Evolutionary conservation across 2,797 vertebrate species (phyloP).

Genomic region (Hapalemur alaotrensis): DNA sequence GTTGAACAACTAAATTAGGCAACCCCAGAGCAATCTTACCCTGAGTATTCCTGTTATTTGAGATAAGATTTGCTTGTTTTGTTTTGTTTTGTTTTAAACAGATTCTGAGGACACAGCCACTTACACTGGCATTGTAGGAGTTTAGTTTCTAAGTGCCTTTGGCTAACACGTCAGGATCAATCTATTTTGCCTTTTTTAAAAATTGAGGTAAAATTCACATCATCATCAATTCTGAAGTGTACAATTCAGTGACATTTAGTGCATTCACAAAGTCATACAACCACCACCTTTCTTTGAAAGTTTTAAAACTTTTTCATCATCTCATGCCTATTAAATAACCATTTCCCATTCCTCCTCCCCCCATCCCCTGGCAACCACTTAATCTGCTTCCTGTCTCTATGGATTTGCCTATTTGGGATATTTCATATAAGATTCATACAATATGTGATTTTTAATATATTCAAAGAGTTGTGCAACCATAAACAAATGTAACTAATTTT

Average conservation of each 20-base stretch:
- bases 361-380: background rate
- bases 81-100: background rate
- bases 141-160: constrained; percentile 4
- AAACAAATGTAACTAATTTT: no score
- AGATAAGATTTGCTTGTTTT: background rate
- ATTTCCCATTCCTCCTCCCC: background rate
- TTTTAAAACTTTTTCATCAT: background rate
- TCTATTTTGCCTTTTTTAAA: background rate
- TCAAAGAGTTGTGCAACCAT: no score
- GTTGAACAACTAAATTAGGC: background rate
- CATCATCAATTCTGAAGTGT: no score
- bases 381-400: no score
- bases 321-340: background rate
- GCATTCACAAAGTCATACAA: background rate
- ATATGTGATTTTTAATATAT: no score
- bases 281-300: background rate
- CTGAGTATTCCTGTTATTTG: background rate
- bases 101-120: background rate
- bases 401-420: background rate
- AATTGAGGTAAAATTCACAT: background rate
- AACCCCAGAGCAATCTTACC: background rate
- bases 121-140: background rate
- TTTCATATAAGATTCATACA: background rate
- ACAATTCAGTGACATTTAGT: no score
- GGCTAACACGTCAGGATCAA: background rate